phyloP scores from a whole-genome alignment of 1,140 invertebrate genomes.

The Lutraria rhynchaena region DNA sequence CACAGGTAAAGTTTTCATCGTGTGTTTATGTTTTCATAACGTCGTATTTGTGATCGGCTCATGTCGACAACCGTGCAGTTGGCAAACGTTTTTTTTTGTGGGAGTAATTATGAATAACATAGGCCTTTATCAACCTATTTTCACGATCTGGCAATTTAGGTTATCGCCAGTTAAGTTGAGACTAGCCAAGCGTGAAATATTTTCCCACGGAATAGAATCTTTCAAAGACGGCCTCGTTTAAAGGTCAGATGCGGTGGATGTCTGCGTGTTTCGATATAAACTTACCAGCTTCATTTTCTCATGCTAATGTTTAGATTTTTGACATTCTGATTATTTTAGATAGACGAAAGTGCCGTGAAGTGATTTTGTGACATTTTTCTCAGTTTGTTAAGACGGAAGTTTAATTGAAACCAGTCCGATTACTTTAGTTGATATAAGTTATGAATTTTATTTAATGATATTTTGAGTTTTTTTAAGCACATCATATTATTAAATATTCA shows the following conservation, averaged over 20 bases:
- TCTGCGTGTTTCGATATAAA: conserved; percentile 9
- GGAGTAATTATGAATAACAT: too few relatives aligned
- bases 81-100: too few relatives aligned
- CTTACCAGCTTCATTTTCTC: conserved; percentile 1
- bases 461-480: too few relatives aligned
- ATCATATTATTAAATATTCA: too few relatives aligned
- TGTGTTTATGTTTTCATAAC: not conserved
- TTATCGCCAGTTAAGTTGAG: conserved; percentile 34
- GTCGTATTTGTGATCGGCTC: not conserved
- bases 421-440: too few relatives aligned
- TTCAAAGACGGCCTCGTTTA: conserved; percentile 47
- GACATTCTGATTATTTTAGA: not conserved
- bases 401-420: too few relatives aligned
- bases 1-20: conserved; percentile 63
- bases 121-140: not conserved
- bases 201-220: conserved; percentile 58
- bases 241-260: conserved; percentile 36
- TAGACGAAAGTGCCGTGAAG: too few relatives aligned
- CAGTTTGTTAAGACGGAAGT: too few relatives aligned
- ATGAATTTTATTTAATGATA: too few relatives aligned
- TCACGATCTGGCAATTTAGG: conserved; percentile 40
- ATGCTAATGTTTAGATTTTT: conserved; percentile 9
- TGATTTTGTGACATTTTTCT: too few relatives aligned
- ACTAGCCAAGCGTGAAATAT: conserved; percentile 53
- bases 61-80: too few relatives aligned